Conservation (phyloP, 2,113 vertebrate genomes). For the Rattus norvegicus region GRCr8 NC_086020.1:218856501-218857000, state of each 20-base stretch:
- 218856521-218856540: not conserved
- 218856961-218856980: not conserved
- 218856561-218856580: not conserved
- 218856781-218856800: not conserved
- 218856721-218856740: not conserved
- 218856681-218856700: not conserved
- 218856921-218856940: not conserved
- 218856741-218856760: not conserved
- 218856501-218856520: not conserved
- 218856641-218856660: not conserved
- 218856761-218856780: not conserved
- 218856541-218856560: not conserved
- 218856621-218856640: not conserved
- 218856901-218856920: not conserved
- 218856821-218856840: not conserved
- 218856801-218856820: not conserved
- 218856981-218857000: not conserved
- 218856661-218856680: not conserved
- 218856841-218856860: not conserved
- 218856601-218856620: not conserved
- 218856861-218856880: not conserved
- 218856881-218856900: not conserved
- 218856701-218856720: not conserved
- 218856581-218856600: not conserved
- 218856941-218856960: not conserved